Percentiles rank a stretch among this genome's conserved stretches.
Conservation (phyloP, 2,113 vertebrate species). For the Lota lota region DNA sequence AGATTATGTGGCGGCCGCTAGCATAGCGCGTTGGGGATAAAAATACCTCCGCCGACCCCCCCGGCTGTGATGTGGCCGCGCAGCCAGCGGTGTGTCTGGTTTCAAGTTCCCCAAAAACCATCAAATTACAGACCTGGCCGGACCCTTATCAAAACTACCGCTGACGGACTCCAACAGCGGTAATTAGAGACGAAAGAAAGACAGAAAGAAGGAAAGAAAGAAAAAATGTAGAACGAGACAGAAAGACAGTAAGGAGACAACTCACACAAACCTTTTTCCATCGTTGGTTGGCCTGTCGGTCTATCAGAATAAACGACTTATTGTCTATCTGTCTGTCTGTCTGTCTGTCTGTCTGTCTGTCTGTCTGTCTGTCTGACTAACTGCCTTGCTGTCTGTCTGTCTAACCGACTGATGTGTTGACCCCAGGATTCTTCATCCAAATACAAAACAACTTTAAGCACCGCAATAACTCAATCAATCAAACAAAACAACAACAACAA, state of each 20-base stretch:
- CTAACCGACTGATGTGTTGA: neutral
- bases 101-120: constrained; percentile 61
- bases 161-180: constrained; percentile 57
- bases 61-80: constrained; percentile 64
- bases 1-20: constrained; percentile 62
- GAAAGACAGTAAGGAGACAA: neutral
- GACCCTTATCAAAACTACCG: constrained; percentile 64
- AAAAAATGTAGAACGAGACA: constrained; percentile 11
- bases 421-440: too few relatives aligned
- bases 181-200: constrained; percentile 57
- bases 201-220: constrained; percentile 7
- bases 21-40: constrained; percentile 52
- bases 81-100: constrained; percentile 53
- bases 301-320: neutral
- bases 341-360: constrained; percentile 34
- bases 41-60: constrained; percentile 51
- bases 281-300: too few relatives aligned
- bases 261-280: too few relatives aligned
- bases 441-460: too few relatives aligned
- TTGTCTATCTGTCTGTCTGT: constrained; percentile 32
- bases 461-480: too few relatives aligned
- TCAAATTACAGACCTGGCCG: constrained; percentile 70
- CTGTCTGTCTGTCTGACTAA: constrained; percentile 28
- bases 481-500: too few relatives aligned
- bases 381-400: too few relatives aligned